Conservation (phyloP, 2,113 vertebrate species). For the Grus americana region DNA sequence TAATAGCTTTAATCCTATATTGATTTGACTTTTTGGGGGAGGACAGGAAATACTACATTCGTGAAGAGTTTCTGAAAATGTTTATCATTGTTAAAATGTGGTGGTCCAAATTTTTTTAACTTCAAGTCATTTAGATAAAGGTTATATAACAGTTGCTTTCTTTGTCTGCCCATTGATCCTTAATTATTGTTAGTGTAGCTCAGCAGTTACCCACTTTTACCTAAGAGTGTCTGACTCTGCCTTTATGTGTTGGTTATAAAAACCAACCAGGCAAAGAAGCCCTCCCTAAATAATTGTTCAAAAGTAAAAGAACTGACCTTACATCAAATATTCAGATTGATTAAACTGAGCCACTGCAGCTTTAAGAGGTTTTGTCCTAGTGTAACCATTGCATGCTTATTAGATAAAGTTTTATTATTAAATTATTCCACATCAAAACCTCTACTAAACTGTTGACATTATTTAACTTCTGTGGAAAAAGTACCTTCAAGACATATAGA, state of each 20-base stretch:
- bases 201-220: background rate
- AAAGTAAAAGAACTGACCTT: conserved; percentile 28
- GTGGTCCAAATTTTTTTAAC: conserved; percentile 1
- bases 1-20: background rate
- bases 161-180: background rate
- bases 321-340: conserved; percentile 28
- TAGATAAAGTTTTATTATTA: conserved; percentile 77
- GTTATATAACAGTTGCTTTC: background rate
- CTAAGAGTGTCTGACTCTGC: background rate
- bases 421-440: conserved; percentile 80
- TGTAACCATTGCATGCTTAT: conserved; percentile 82
- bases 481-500: conserved; percentile 88
- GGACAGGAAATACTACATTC: conserved; percentile 5
- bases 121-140: background rate
- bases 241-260: conserved; percentile 18
- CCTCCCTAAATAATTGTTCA: conserved; percentile 23
- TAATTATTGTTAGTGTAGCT: background rate
- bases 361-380: conserved; percentile 77
- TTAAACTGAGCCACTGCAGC: conserved; percentile 76
- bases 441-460: conserved; percentile 97
- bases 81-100: background rate
- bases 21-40: background rate
- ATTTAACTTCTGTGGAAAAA: conserved; percentile 92
- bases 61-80: conserved; percentile 6
- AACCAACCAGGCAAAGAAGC: background rate